Evolutionary conservation across 2,113 vertebrate genomes (phyloP).

Genomic region (Cepphus grylle): DNA sequence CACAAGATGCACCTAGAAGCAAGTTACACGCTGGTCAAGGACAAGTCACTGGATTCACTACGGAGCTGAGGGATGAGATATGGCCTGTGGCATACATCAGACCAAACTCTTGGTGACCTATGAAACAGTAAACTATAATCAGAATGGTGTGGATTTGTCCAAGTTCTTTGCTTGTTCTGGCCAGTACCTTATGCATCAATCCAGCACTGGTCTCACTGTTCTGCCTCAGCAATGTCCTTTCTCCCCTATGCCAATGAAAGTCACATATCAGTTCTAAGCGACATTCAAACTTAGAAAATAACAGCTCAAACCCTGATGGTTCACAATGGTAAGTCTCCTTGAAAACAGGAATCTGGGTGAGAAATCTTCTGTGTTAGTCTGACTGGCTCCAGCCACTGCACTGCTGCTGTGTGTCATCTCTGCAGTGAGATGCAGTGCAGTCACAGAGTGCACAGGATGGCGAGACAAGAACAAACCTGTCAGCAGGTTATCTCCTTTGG

Average conservation of each 20-base stretch:
- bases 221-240: not conserved
- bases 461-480: not conserved
- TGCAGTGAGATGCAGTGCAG: not conserved
- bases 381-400: not conserved
- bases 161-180: not conserved
- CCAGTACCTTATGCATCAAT: not conserved
- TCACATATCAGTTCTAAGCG: not conserved
- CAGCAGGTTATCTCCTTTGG: not conserved
- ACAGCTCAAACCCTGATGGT: not conserved
- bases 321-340: not conserved
- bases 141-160: not conserved
- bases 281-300: not conserved
- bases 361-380: not conserved
- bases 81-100: not conserved
- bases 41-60: not conserved
- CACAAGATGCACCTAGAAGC: not conserved
- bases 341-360: not conserved
- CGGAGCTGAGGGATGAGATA: not conserved
- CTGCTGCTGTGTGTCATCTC: not conserved
- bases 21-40: not conserved
- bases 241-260: rapidly evolving
- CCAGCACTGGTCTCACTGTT: not conserved
- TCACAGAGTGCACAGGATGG: not conserved
- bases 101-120: not conserved
- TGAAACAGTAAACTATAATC: not conserved